phyloP scores from a whole-genome alignment of 2,797 vertebrate species.

The Chelon labrosus region DNA sequence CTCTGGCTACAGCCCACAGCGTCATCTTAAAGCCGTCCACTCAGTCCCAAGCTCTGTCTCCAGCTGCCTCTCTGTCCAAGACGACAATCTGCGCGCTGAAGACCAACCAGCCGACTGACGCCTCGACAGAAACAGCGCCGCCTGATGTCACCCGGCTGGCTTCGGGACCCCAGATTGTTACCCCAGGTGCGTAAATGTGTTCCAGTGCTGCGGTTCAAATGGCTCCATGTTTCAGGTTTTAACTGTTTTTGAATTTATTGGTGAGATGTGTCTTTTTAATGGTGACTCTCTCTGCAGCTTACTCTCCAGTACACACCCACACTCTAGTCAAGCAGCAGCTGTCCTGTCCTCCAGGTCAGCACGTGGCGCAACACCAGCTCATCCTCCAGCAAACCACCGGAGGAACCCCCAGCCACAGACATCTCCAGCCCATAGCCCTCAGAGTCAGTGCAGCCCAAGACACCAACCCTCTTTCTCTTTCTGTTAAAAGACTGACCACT shows the following conservation, averaged over 20 bases:
- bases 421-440: conserved; percentile 91
- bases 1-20: conserved; percentile 88
- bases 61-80: conserved; percentile 84
- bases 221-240: too few relatives aligned
- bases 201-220: background rate
- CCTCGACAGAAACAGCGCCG: conserved; percentile 81
- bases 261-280: background rate
- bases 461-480: conserved; percentile 83
- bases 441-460: conserved; percentile 84
- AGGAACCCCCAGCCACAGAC: conserved; percentile 82
- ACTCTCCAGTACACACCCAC: conserved; percentile 89
- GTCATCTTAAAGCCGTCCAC: conserved; percentile 88
- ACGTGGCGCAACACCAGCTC: conserved; percentile 90
- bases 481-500: conserved; percentile 77
- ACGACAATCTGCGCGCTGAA: conserved; percentile 85
- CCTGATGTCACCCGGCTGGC: conserved; percentile 83
- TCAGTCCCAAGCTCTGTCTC: conserved; percentile 83
- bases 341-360: conserved; percentile 84
- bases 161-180: conserved; percentile 87
- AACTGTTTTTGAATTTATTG: too few relatives aligned
- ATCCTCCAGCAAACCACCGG: conserved; percentile 84
- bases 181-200: conserved; percentile 83
- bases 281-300: conserved; percentile 77
- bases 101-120: conserved; percentile 85
- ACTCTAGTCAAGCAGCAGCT: conserved; percentile 90